Conservation (phyloP, 2,888 invertebrate species). For the Deilephila elpenor region DNA sequence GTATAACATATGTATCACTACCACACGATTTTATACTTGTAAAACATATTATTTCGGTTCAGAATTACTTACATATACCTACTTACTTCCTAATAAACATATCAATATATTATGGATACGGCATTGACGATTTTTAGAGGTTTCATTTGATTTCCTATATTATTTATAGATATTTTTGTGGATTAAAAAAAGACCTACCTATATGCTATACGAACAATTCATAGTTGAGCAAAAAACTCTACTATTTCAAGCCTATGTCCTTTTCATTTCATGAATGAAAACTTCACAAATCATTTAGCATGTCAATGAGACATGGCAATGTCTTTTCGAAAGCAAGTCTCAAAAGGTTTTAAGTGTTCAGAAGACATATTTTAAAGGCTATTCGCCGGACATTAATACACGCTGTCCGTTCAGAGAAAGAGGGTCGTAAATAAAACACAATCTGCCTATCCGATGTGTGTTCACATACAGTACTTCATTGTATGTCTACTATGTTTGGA, state of each 20-base stretch:
- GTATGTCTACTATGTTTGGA: conserved; percentile 5
- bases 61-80: too few species aligned
- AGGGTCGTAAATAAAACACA: conserved; percentile 17
- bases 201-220: too few species aligned
- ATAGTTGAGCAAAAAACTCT: too few species aligned
- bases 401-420: conserved; percentile 14
- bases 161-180: too few species aligned
- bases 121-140: too few species aligned
- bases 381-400: background rate
- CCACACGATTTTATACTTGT: too few species aligned
- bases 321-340: conserved; percentile 15
- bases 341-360: background rate
- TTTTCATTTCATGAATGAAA: background rate
- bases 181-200: too few species aligned
- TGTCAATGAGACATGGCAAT: background rate
- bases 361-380: background rate
- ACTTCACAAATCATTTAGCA: background rate
- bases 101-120: too few species aligned
- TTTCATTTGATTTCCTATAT: too few species aligned
- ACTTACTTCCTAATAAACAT: too few species aligned
- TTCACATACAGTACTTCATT: background rate
- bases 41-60: too few species aligned
- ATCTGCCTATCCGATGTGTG: conserved; percentile 1
- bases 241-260: background rate
- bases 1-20: too few species aligned